Base-by-base conservation (phyloP, 2,113 vertebrate genomes). In the Manacus vitellinus region DNA sequence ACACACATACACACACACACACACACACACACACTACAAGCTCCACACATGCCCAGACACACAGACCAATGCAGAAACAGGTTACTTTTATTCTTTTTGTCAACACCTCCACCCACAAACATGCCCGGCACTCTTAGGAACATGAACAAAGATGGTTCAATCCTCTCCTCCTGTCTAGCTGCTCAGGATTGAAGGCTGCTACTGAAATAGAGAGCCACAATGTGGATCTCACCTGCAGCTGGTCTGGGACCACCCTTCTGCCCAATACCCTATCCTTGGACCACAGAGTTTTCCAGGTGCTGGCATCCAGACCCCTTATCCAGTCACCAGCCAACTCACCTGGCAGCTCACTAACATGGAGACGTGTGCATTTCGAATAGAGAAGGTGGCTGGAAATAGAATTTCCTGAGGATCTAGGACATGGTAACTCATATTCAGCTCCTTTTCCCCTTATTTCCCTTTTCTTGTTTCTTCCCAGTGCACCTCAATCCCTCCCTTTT, bases 41-140 rank as follows among this genome's bases (percentile, higher is more conserved):
- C 7, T 78, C 33, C 20, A 67, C 14, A 30, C 0, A 0, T 54
- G n/a, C 18, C 24, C 71, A 59, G 43, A 27, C 28, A 59, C 14
- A n/a, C 5, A 74, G 28, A 85, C 1, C 13, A 81, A 19, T 27
- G 43, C 39, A 72, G 31, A 87, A 46, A 59, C 17, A 80, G 3
- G 25, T 56, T 31, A 5, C 3, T 28, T 31, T 23, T 7, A 33
- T 72, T 41, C 8, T 61, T 62, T 43, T 14, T 15, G 35, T 17
- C 33, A 25, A 17, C 35, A 56, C 22, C 24, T n/a, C 39, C 19
- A 41, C 37, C 44, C 19, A 19, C 22, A 59, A 77, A 47, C 28
- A 44, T 30, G 24, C 8, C 9, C n/a, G 80, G 12, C 35, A 47
- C 18, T 61, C 22, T 25, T 0, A 56, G 27, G 90, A 90, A 68